phyloP scores from a whole-genome alignment of 2,888 invertebrate genomes.

The Cephus runcator region DNA sequence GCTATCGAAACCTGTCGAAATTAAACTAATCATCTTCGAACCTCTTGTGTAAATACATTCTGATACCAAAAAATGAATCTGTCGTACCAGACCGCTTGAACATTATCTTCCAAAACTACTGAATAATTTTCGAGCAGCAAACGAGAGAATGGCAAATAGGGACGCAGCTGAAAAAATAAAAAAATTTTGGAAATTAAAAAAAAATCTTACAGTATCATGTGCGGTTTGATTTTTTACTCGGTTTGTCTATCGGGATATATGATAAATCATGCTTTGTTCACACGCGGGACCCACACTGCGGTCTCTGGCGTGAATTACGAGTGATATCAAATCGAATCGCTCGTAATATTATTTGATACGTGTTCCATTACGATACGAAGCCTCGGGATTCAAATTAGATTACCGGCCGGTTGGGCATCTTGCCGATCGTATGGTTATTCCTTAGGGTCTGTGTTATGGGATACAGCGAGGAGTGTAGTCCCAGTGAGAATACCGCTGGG shows the following conservation, averaged over 20 bases:
- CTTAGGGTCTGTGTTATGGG: neutral
- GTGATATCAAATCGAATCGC: constrained; percentile 61
- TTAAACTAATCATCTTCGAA: neutral
- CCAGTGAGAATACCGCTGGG: constrained; percentile 16
- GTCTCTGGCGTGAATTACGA: constrained; percentile 32
- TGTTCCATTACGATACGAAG: constrained; percentile 57
- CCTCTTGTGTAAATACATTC: neutral
- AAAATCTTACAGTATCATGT: neutral
- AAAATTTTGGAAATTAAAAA: neutral
- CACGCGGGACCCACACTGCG: constrained; percentile 26
- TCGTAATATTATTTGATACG: constrained; percentile 63
- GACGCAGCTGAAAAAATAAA: neutral
- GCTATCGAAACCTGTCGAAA: neutral
- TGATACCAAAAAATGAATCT: neutral
- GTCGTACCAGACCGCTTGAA: neutral
- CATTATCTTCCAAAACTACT: neutral
- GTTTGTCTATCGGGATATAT: constrained; percentile 32
- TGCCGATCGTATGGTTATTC: constrained; percentile 16
- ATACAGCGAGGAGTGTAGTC: constrained; percentile 20
- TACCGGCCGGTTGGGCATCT: constrained; percentile 40
- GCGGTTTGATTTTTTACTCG: constrained; percentile 30
- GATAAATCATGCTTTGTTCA: constrained; percentile 41
- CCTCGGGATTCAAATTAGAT: constrained; percentile 54
- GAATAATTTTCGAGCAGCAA: neutral
- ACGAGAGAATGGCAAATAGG: too few species aligned